phyloP scores from a whole-genome alignment of 2,797 vertebrate species.

The Hylomyscus alleni region DNA sequence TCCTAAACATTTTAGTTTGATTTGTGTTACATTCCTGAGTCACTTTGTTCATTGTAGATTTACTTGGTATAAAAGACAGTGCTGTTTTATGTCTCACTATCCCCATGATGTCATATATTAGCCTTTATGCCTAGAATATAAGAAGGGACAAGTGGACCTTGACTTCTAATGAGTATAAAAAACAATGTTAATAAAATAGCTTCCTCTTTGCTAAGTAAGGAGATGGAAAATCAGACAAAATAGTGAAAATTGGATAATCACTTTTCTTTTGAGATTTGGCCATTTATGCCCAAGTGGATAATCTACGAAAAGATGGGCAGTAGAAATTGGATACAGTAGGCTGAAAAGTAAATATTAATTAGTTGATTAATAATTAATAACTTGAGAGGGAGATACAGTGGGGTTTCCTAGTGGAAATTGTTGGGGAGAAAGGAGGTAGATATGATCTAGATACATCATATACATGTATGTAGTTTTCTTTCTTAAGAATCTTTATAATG shows the following conservation, averaged over 20 bases:
- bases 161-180: conserved; percentile 44
- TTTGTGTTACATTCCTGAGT: conserved; percentile 40
- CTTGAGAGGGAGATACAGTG: not conserved
- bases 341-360: not conserved
- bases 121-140: conserved; percentile 39
- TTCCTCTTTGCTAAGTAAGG: not conserved
- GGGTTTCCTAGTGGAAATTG: not conserved
- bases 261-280: not conserved
- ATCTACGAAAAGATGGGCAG: not conserved
- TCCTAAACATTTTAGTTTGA: conserved; percentile 48
- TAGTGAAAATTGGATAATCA: not conserved
- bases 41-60: conserved; percentile 10
- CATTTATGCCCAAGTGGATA: not conserved
- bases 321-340: not conserved
- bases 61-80: conserved; percentile 57
- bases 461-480: not conserved
- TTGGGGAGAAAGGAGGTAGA: not conserved
- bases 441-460: not conserved
- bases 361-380: not conserved
- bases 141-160: conserved; percentile 38
- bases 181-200: conserved; percentile 56
- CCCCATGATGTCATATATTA: conserved; percentile 62
- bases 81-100: conserved; percentile 54
- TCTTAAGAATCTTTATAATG: not conserved
- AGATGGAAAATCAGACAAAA: not conserved